Percentiles rank a stretch among this genome's conserved stretches.
Conservation (phyloP, 1,140 invertebrate species). For the Mamestra configurata region DNA sequence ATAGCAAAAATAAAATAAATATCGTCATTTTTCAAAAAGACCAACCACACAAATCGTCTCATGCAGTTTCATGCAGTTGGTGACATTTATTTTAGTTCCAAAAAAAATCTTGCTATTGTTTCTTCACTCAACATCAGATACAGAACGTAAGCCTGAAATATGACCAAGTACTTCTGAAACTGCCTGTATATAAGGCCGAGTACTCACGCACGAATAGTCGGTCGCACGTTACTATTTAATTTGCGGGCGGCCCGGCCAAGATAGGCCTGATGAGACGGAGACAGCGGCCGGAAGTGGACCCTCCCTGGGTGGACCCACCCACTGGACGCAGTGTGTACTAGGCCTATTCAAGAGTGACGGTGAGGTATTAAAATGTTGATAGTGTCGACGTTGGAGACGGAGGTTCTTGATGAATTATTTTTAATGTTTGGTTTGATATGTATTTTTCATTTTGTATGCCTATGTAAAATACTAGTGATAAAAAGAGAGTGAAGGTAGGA, state of each 20-base stretch:
- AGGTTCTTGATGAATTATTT: conserved; percentile 46
- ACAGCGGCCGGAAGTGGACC: conserved; percentile 78
- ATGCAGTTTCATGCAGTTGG: too few species aligned
- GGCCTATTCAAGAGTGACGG: conserved; percentile 77
- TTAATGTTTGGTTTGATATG: conserved; percentile 19
- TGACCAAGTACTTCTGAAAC: too few species aligned
- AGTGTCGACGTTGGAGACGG: conserved; percentile 42
- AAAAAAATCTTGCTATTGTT: too few species aligned
- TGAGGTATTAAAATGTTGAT: conserved; percentile 70
- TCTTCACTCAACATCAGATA: too few species aligned
- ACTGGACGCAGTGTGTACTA: conserved; percentile 73
- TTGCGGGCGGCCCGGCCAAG: conserved; percentile 79
- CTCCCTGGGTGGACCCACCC: conserved; percentile 57
- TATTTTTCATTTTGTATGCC: neutral
- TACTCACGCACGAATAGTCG: conserved; percentile 60
- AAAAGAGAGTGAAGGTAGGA: too few species aligned
- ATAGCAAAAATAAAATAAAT: too few species aligned
- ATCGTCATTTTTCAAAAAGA: too few species aligned
- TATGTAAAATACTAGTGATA: too few species aligned
- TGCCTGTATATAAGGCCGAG: conserved; percentile 52
- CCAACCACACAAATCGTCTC: too few species aligned
- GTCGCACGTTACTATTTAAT: conserved; percentile 80
- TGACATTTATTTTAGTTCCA: too few species aligned
- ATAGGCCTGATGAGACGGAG: conserved; percentile 85
- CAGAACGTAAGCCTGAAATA: too few species aligned